A percentile compares a stretch with the other conserved stretches of the same genome.
Conservation (phyloP, 2,888 invertebrate species). For the Gasteruption jaculator region DNA sequence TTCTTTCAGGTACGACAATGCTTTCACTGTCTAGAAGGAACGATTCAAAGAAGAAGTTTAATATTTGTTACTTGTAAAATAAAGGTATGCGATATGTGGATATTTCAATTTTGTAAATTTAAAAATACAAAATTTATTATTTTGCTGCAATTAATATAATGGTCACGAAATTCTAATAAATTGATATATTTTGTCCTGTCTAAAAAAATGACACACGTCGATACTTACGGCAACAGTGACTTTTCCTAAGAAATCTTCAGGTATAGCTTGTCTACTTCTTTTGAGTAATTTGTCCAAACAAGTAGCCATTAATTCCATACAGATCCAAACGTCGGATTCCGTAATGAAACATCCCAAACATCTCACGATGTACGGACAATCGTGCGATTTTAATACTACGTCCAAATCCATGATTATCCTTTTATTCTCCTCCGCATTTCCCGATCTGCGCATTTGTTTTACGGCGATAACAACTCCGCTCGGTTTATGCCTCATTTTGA, state of each 20-base stretch:
- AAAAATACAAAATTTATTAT: neutral
- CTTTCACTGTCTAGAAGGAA: conserved; percentile 78
- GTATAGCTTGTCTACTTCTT: conserved; percentile 80
- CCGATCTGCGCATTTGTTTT: conserved; percentile 97
- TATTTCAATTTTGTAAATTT: conserved; percentile 1
- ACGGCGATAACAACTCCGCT: conserved; percentile 88
- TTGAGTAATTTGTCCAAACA: conserved; percentile 97
- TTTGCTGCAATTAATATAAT: conserved; percentile 2
- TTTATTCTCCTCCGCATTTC: conserved; percentile 95
- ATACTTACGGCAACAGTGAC: conserved; percentile 88
- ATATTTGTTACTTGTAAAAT: conserved; percentile 14
- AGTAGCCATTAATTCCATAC: conserved; percentile 99
- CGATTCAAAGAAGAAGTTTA: neutral
- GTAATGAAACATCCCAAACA: conserved; percentile 98
- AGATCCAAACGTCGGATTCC: conserved; percentile 98
- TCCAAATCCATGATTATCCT: conserved; percentile 98
- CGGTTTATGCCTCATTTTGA: conserved; percentile 89
- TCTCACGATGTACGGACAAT: conserved; percentile 94
- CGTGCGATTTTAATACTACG: conserved; percentile 95
- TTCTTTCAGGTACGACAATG: conserved; percentile 95
- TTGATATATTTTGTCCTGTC: neutral
- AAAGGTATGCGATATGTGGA: conserved; percentile 8
- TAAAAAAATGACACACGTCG: conserved; percentile 1
- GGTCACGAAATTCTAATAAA: neutral
- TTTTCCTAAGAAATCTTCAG: conserved; percentile 94